Conservation (phyloP, 37 sponge, comb jelly and placozoan genomes). For the Oopsacas minuta region DNA sequence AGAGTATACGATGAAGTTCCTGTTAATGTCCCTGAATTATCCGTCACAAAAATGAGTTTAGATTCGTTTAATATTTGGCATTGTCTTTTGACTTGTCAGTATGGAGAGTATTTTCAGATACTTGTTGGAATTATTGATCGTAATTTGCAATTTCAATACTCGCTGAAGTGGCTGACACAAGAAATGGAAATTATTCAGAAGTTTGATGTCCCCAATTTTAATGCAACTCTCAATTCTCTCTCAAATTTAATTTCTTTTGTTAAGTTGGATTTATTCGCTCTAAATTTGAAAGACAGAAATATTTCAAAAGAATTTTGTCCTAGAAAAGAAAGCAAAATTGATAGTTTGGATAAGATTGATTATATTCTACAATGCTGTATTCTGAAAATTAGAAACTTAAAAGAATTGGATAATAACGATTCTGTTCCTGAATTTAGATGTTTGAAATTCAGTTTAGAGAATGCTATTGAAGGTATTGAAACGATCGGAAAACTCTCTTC, state of each 20-base stretch:
- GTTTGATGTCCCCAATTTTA: neutral
- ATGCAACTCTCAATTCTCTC: neutral
- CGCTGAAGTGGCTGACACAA: neutral
- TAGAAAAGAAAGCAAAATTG: neutral
- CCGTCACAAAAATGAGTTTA: neutral
- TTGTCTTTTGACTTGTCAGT: slow-evolving; percentile 3
- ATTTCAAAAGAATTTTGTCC: neutral
- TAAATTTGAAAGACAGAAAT: neutral
- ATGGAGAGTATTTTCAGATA: neutral
- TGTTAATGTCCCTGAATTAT: neutral
- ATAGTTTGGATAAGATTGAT: neutral
- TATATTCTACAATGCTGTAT: neutral
- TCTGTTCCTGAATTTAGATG: neutral
- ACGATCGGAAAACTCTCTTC: neutral
- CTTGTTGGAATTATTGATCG: neutral
- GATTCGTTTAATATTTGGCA: neutral
- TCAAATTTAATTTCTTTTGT: neutral
- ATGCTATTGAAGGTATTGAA: neutral
- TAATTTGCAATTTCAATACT: neutral
- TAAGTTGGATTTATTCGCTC: neutral
- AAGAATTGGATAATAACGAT: neutral
- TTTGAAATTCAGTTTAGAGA: neutral
- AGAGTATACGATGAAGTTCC: neutral
- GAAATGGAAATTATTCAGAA: neutral
- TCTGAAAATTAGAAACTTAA: neutral